Conservation (phyloP, 2,113 vertebrate species). For the Xenopus laevis region DNA sequence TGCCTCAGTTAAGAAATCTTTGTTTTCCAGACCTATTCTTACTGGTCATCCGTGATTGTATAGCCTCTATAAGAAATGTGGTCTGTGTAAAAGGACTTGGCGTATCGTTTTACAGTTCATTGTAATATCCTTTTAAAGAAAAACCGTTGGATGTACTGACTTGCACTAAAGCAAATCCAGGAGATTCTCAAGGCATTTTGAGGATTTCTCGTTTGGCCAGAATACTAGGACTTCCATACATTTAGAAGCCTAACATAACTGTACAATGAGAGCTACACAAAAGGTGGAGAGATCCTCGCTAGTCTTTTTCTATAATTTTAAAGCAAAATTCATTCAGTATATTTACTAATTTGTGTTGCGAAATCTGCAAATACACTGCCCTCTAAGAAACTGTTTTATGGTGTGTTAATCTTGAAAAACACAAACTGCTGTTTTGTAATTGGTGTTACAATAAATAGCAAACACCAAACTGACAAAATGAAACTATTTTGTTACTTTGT, state of each 20-base stretch:
- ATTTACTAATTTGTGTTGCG: background rate
- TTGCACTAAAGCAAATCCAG: background rate
- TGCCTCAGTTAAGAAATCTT: background rate
- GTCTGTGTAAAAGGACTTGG: background rate
- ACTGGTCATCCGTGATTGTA: background rate
- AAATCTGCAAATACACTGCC: background rate
- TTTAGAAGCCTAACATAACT: background rate
- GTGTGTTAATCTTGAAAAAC: slow-evolving; percentile 54
- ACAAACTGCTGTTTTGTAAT: slow-evolving; percentile 60
- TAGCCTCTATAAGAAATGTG: background rate
- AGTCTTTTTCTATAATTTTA: background rate
- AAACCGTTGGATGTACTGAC: no score
- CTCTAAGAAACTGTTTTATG: slow-evolving; percentile 49
- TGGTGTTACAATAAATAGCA: slow-evolving; percentile 59
- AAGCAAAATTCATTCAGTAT: slow-evolving; percentile 4
- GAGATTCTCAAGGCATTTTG: background rate
- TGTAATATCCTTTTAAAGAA: background rate
- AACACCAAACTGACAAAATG: slow-evolving; percentile 52
- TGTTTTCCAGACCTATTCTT: background rate
- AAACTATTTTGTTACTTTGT: slow-evolving; percentile 44
- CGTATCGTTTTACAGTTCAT: background rate
- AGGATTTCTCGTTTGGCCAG: background rate
- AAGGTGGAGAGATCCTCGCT: background rate
- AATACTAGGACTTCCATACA: background rate
- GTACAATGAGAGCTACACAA: background rate